Evolutionary conservation across 2,888 invertebrate species (phyloP).

Genomic region (Suillia variegata): DNA sequence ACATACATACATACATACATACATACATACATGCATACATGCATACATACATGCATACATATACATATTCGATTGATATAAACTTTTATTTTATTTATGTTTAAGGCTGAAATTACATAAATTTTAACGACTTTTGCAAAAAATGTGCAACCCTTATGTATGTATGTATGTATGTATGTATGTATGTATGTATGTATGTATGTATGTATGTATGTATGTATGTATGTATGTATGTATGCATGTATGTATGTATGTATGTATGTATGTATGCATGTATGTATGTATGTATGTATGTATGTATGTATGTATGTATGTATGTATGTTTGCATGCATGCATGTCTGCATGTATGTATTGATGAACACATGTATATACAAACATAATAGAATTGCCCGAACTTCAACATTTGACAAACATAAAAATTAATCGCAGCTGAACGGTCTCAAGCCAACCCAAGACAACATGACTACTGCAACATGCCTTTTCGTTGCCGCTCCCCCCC

Average conservation of each 20-base stretch:
- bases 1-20: background rate
- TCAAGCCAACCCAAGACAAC: too few species aligned
- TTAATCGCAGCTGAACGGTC: too few species aligned
- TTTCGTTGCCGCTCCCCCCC: too few species aligned
- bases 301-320: background rate
- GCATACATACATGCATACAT: background rate
- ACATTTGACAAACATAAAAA: too few species aligned
- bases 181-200: slow-evolving; percentile 7
- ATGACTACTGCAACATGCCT: too few species aligned
- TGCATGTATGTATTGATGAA: too few species aligned
- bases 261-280: background rate
- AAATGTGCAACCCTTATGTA: too few species aligned
- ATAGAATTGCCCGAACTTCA: too few species aligned
- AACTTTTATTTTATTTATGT: slow-evolving; percentile 13
- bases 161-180: slow-evolving; percentile 4
- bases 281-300: background rate
- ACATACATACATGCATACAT: background rate
- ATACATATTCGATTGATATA: slow-evolving; percentile 38
- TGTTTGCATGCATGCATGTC: too few species aligned
- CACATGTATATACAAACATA: too few species aligned
- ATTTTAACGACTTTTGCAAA: too few species aligned
- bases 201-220: background rate
- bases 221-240: background rate
- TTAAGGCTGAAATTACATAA: too few species aligned
- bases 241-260: background rate